Base-by-base conservation (phyloP, 2,888 invertebrate species). In the Melanostoma scalare region DNA sequence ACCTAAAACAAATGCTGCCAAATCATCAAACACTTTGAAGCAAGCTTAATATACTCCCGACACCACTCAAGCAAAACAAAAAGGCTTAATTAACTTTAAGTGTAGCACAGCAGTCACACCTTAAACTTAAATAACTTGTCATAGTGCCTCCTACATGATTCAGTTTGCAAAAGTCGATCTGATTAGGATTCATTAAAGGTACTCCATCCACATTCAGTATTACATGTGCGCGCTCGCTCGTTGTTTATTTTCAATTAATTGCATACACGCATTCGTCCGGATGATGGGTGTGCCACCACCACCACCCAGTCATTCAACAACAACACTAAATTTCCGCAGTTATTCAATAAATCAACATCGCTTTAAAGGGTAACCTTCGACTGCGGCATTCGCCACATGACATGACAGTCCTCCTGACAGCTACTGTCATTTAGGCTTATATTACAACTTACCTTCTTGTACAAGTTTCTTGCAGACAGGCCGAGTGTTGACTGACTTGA, bases 381-480 rank as follows among this genome's bases (percentile, higher is more conserved):
- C 8, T 31, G 4, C 9, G 0, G 35, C 10, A 10, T 50, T 44
- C 48, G 38, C 42, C 20, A 50, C 63, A 52, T 53, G 36, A 58
- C 50, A 69, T 71, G 63, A 76, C 71, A 76, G 67, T 44, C 50
- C 73, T 2, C 38, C 38, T 77, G 76, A 69, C 69, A 77, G 48
- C 4, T 55, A 36, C 36, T 73, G 36, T 65, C 55, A 50, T 44
- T 60, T 40, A 44, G 35, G 8, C 20, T 9, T 6, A 10, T 36
- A 38, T 36, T 8, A 38, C 10, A 6, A 92, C 93, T 94, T 92
- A 96, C 96, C 93, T 91, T 93, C 94, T 92, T 95, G 94, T 87
- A 94, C 94, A 86, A 94, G 93, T 90, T 96, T 96, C 89, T 95
- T 94, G 92, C 96, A 96, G 77, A 94, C 94, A 31, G 94, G 93